phyloP scores from a whole-genome alignment of 2,888 invertebrate genomes.

The Dione juno region DNA sequence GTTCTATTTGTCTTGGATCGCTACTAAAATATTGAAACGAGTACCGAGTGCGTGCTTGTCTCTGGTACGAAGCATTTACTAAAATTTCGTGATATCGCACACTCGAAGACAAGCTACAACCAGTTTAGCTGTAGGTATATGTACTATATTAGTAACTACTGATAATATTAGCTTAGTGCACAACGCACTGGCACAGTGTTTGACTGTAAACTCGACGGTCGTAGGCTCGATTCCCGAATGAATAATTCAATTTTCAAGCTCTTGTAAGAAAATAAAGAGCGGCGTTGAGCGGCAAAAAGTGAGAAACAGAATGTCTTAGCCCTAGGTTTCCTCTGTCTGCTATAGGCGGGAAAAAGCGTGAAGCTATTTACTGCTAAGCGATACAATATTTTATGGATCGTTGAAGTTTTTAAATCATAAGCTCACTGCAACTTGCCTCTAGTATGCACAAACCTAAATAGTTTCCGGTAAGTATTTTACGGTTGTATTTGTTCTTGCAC shows the following conservation, averaged over 20 bases:
- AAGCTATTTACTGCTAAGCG: no score
- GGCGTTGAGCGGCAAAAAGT: no score
- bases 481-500: conserved; percentile 65
- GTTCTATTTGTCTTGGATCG: conserved; percentile 77
- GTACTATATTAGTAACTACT: neutral
- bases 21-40: conserved; percentile 83
- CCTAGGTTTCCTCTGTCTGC: no score
- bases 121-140: neutral
- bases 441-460: conserved; percentile 54
- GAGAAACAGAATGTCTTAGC: no score
- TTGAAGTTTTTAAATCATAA: neutral
- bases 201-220: no score
- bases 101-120: conserved; percentile 52
- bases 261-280: no score
- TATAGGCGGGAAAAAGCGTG: no score
- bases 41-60: conserved; percentile 68
- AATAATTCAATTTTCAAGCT: no score
- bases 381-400: no score
- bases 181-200: no score
- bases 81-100: conserved; percentile 47
- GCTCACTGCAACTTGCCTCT: neutral
- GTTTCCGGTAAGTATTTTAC: conserved; percentile 61
- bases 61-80: conserved; percentile 61
- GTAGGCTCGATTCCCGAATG: no score
- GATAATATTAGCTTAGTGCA: no score